A percentile compares a stretch with the other conserved stretches of the same genome.
phyloP scores from a whole-genome alignment of 2,113 vertebrate species.

The Agelaius tricolor region DNA sequence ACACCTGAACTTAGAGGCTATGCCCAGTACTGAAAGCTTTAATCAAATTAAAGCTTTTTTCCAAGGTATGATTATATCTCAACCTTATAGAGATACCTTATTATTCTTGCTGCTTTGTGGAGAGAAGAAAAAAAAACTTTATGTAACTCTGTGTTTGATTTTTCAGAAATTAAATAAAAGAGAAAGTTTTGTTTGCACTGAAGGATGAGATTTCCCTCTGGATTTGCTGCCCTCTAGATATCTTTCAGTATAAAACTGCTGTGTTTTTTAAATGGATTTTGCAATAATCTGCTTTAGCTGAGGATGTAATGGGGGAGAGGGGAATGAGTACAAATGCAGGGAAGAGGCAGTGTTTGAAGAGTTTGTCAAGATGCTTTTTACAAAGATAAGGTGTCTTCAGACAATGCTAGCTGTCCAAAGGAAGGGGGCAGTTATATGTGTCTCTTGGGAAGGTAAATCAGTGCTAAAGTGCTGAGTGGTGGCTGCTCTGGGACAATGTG shows the following conservation, averaged over 20 bases:
- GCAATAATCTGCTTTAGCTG: constrained; percentile 18
- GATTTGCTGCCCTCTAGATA: constrained; percentile 67
- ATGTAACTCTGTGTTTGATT: constrained; percentile 7
- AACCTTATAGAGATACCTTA: background rate
- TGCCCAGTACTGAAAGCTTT: background rate
- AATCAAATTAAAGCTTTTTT: constrained; percentile 26
- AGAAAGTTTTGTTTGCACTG: constrained; percentile 26
- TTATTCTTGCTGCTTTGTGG: background rate
- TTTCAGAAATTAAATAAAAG: constrained; percentile 42
- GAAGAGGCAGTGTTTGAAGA: background rate
- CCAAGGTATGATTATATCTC: background rate
- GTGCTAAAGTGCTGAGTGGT: background rate
- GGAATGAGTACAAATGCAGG: background rate
- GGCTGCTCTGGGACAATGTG: background rate
- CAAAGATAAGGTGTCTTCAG: background rate
- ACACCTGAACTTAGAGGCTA: constrained; percentile 17
- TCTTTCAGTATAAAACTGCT: constrained; percentile 55
- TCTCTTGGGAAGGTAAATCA: background rate
- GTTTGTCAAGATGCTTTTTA: background rate
- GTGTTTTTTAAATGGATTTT: constrained; percentile 51
- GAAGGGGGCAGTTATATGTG: background rate
- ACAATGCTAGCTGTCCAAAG: background rate
- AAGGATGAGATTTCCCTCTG: constrained; percentile 56
- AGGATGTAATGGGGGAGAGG: background rate
- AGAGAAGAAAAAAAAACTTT: background rate